phyloP scores from a whole-genome alignment of 2,797 vertebrate genomes.

The Carcharodon carcharias region DNA sequence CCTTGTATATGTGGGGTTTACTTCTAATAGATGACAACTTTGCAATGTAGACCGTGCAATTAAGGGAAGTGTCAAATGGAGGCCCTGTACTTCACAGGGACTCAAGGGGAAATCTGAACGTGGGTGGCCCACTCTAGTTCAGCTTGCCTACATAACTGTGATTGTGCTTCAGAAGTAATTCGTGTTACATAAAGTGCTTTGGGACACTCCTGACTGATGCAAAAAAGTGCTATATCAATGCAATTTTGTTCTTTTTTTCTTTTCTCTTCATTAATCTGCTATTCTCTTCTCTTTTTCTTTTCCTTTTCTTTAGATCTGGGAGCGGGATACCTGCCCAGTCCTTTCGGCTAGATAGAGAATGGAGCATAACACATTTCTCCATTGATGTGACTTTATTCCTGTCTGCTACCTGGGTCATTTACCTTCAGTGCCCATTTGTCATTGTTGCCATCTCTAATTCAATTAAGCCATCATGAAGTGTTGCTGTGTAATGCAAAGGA shows the following conservation, averaged over 20 bases:
- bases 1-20: not conserved
- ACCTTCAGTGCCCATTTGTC: not conserved
- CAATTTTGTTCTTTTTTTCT: not conserved
- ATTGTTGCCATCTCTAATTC: not conserved
- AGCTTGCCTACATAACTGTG: too few relatives aligned
- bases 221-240: not conserved
- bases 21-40: slow-evolving; percentile 19
- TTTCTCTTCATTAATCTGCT: not conserved
- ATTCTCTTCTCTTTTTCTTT: not conserved
- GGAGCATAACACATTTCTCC: not conserved
- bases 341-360: not conserved
- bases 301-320: not conserved
- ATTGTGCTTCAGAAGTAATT: not conserved
- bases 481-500: not conserved
- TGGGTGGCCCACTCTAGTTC: not conserved
- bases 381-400: not conserved
- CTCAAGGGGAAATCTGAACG: not conserved
- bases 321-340: not conserved
- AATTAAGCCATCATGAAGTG: not conserved
- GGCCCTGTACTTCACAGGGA: not conserved
- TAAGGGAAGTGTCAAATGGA: not conserved
- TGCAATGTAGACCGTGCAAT: not conserved
- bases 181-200: not conserved
- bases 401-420: not conserved
- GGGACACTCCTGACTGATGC: not conserved